Base-by-base conservation (phyloP, 2,888 invertebrate genomes). In the Leucoma salicis region DNA sequence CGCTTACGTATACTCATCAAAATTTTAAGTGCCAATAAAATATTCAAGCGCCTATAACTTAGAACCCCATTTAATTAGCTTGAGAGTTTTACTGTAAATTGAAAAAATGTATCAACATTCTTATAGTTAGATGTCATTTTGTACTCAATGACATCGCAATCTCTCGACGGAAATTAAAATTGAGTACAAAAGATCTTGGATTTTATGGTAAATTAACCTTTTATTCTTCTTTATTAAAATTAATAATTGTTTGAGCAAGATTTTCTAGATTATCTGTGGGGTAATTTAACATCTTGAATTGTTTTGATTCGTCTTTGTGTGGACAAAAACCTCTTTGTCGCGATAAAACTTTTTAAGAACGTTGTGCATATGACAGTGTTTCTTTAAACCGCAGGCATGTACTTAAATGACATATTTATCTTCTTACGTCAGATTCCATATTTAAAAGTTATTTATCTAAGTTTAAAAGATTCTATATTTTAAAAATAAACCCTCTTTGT, bases 71-170 rank as follows among this genome's bases (percentile, higher is more conserved):
- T 61, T 64, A 68, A 70, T 71, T 67, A 69, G 55, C 61, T 50
- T 24, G 33, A 51, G 46, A 49, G 62, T 71, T 74, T 75, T 69
- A 75, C 69, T 76, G 74, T 74, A 70, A 74, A 77, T 76, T 75
- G 74, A 70, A 60, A 31, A 31, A 62, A 39, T 59, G 34, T 53
- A 40, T 49, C 55, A 60, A 58, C 51, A 50, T 38, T 49, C 28
- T 36, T 39, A 41, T 37, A 48, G 31, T 46, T 36, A 42, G 36
- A 49, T 35, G 40, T 41, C 37, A 43, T 49, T 46, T 25, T 27
- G 46, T 49, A 47, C 10, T 27, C 32, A 51, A 53, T 51, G 39
- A 21, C 34, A 29, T 27, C 27, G 11, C 27, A 27, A 42, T 46
- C 39, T 33, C 49, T 44, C n/a, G 14, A 35, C 53, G 66, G 67